phyloP scores from a whole-genome alignment of 2,888 invertebrate species.

The Lochmaea capreae region DNA sequence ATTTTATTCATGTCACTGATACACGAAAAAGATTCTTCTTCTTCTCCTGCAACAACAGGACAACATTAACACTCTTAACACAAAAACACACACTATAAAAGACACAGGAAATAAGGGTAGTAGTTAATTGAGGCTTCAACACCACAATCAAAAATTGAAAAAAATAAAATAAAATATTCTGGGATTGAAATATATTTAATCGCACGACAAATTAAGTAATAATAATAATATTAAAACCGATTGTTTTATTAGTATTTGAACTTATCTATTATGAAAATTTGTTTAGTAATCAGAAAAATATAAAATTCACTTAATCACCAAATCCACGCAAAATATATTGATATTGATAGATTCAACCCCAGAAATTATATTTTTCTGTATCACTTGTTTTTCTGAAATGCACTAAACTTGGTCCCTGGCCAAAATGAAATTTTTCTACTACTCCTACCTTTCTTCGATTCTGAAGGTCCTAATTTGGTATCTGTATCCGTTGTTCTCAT shows the following conservation, averaged over 20 bases:
- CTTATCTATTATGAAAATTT: no score
- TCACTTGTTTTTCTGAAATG: constrained; percentile 52
- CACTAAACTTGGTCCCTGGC: constrained; percentile 75
- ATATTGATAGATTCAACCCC: not conserved
- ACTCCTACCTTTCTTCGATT: constrained; percentile 73
- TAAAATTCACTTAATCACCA: not conserved
- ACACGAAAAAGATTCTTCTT: constrained; percentile 45
- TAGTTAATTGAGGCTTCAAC: not conserved
- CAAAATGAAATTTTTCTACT: constrained; percentile 80
- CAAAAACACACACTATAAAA: constrained; percentile 50
- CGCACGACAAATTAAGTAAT: not conserved
- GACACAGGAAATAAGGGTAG: constrained; percentile 48
- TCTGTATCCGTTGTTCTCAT: constrained; percentile 53
- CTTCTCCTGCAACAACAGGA: constrained; percentile 60
- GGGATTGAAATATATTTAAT: not conserved
- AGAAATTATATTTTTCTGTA: constrained; percentile 16
- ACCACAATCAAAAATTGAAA: not conserved
- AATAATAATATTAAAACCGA: no score
- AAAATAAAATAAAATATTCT: not conserved
- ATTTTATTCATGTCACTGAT: constrained; percentile 41
- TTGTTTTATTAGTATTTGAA: no score
- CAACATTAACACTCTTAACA: constrained; percentile 45
- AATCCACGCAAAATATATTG: not conserved
- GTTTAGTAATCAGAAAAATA: no score
- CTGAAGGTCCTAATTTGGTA: constrained; percentile 21